Base-by-base conservation (phyloP, 2,113 vertebrate genomes). In the Rattus norvegicus region DNA sequence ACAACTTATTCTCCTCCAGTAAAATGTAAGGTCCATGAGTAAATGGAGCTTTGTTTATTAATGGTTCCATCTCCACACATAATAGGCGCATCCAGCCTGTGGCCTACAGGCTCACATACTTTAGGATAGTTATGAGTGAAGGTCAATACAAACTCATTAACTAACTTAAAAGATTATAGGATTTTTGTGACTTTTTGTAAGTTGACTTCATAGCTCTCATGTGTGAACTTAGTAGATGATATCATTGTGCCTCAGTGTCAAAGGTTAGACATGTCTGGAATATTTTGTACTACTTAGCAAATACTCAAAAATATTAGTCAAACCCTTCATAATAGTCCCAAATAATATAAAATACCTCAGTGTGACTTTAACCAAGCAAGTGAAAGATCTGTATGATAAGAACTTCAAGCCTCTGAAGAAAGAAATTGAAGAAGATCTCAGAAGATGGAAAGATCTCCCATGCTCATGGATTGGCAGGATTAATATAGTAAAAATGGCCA, bases 271-370 rank as follows among this genome's bases (percentile, higher is more conserved):
- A n/a, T 86, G 63, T 28, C 84, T 86, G 30, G 33, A 93, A 81
- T 9, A 83, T 36, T 93, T 36, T 30, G 26, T 90, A 54, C 47
- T 52, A 93, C 26, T 39, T 36, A 87, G 59, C 22, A 93, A 73
- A 61, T 94, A 22, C 49, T 95, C 39, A 39, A 26, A 96, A 95
- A 76, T 72, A 81, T 69, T 83, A 91, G 54, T 81, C 81, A 17
- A 86, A 91, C 43, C 43, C 43, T 43, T 43, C 43, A 43, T 43
- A 43, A 43, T 43, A 43, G 43, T 43, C 43, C 43, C 43, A 43
- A 43, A 43, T 2, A 43, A 43, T 43, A 43, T 43, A 43, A 43
- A 43, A 43, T 43, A 43, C 43, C 43, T 43, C 43, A 43, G 43
- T 43, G 43, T 43, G 43, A 43, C 43, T 43, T 43, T 43, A 43